Evolutionary conservation across 92 coral and sea anemone genomes (phyloP), one percentile per base, ranked within the genome.

Genomic region (Zoanthus sociatus): DNA sequence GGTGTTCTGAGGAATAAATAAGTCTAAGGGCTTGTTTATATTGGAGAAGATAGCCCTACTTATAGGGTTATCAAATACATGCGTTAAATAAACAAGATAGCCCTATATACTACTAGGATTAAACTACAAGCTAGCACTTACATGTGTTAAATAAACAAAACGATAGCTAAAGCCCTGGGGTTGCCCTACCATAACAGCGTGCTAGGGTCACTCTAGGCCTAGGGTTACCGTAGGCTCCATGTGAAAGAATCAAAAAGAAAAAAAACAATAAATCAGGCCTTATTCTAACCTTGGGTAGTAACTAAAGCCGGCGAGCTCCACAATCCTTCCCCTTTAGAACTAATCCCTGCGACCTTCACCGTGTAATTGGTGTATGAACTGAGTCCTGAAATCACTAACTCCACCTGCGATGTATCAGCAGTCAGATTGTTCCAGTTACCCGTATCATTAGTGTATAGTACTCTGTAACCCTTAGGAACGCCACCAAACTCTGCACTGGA

Each of bases 271-370:
- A 7, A 42, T 1, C 50, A 32, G 7, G 42, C 42, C 51, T 1
- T 13, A n/a, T 11, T 15, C 12, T 66, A 42, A 81, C 85, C 85
- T 81, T 73, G 85, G 44, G 85, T 81, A 26, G 85, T 11, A n/a
- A 63, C n/a, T 31, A 18, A 13, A 12, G 47, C 75, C 47, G 75
- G 63, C 61, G 10, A 44, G 73, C 85, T 81, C 33, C 85, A 70
- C 13, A 81, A 9, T 81, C 85, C 85, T 81, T 64, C 85, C 46
- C 85, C 85, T 42, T 81, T 46, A 15, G 85, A 64, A 20, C 75
- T 81, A 44, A 81, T 81, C 16, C 74, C 85, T 44, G 85, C 85
- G 20, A 81, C 74, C 21, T 66, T 70, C 12, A 81, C 74, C 46
- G 85, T 58, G 58, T 81, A 81, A 30, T 81, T 81, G 61, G 85